phyloP scores from a whole-genome alignment of 1,140 invertebrate genomes.

The Drosophila leontia region DNA sequence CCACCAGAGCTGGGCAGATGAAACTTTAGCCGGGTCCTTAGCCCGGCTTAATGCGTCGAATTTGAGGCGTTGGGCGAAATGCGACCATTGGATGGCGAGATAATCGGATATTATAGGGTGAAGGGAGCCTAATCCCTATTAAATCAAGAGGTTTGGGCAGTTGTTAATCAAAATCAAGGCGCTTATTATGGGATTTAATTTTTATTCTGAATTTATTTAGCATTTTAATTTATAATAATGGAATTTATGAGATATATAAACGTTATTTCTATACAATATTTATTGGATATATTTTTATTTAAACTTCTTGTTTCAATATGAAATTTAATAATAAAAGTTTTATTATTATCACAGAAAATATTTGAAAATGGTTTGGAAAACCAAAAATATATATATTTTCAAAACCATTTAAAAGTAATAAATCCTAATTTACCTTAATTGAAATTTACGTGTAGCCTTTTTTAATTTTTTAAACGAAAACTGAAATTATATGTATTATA shows the following conservation, averaged over 20 bases:
- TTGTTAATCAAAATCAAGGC: neutral
- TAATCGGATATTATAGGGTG: neutral
- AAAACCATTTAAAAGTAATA: too few species aligned
- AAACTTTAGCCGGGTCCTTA: constrained; percentile 1
- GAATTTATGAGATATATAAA: too few species aligned
- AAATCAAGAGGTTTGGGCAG: neutral
- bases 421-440: too few species aligned
- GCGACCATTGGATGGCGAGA: constrained; percentile 7
- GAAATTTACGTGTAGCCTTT: too few species aligned
- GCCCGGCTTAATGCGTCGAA: constrained; percentile 1
- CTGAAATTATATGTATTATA: too few species aligned
- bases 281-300: neutral
- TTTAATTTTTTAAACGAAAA: too few species aligned
- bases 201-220: neutral
- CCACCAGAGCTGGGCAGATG: constrained; percentile 3
- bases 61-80: neutral
- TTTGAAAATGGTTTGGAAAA: too few species aligned
- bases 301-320: too few species aligned
- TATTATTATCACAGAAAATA: too few species aligned
- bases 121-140: neutral
- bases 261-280: neutral
- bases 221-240: neutral
- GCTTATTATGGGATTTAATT: neutral
- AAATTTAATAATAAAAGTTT: too few species aligned
- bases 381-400: too few species aligned